phyloP scores from a whole-genome alignment of 2,888 invertebrate genomes.

The Ectemnius cavifrons region DNA sequence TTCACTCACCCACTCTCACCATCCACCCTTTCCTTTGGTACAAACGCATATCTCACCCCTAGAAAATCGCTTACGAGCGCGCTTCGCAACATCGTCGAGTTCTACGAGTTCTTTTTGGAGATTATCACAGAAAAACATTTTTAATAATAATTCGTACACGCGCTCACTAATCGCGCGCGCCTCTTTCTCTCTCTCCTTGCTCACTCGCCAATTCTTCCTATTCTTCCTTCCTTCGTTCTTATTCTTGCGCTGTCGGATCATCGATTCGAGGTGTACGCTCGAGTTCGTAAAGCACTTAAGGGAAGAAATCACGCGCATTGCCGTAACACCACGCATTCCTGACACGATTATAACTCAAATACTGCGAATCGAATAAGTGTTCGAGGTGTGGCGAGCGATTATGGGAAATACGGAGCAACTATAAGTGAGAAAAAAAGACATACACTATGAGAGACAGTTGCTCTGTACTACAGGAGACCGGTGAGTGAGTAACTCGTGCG shows the following conservation, averaged over 20 bases:
- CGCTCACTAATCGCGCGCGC: slow-evolving; percentile 10
- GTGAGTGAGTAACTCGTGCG: too few relatives aligned
- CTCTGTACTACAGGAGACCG: background rate
- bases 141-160: slow-evolving; percentile 63
- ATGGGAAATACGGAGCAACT: too few relatives aligned
- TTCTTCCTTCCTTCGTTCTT: background rate
- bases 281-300: slow-evolving; percentile 75
- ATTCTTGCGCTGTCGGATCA: slow-evolving; percentile 2
- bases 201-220: background rate
- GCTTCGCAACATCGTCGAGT: slow-evolving; percentile 26
- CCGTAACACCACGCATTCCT: too few relatives aligned
- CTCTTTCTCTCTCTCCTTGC: background rate
- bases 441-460: too few relatives aligned
- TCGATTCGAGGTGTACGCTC: slow-evolving; percentile 65
- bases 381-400: too few relatives aligned
- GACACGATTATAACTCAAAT: too few relatives aligned
- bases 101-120: slow-evolving; percentile 62
- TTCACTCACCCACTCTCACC: background rate
- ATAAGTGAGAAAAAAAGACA: too few relatives aligned
- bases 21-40: slow-evolving; percentile 7
- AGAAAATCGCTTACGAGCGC: slow-evolving; percentile 39
- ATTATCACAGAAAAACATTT: slow-evolving; percentile 77
- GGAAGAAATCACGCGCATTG: slow-evolving; percentile 72
- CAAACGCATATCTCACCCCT: slow-evolving; percentile 34
- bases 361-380: too few relatives aligned